A percentile compares a stretch with the other conserved stretches of the same genome.
These are phyloP conservation scores for Amphipyra tragopoginis DNA, from an alignment of 2,888 invertebrate species.

Conservation along the genomic window DNA sequence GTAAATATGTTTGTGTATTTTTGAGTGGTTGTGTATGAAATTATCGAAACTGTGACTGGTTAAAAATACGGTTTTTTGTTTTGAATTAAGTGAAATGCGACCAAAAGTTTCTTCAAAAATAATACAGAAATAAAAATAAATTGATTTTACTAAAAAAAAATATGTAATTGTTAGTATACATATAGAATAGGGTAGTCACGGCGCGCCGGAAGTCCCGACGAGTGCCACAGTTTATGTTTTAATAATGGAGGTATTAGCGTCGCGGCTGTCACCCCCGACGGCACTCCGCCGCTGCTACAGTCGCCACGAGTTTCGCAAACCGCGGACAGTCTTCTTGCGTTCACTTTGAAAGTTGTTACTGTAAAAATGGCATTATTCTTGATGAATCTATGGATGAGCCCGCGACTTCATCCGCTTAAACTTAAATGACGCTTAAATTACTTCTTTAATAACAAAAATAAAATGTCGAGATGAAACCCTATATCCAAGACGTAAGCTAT, in stretches of 20 bases:
- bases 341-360: conserved; percentile 16
- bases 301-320: conserved; percentile 44
- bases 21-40: conserved; percentile 1
- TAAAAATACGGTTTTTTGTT: neutral
- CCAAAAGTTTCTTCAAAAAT: conserved; percentile 7
- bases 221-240: conserved; percentile 75
- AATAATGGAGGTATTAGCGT: conserved; percentile 77
- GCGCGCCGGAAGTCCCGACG: conserved; percentile 36
- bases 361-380: neutral
- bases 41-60: neutral
- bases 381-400: neutral
- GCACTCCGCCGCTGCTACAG: conserved; percentile 46
- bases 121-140: neutral
- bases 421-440: neutral
- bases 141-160: neutral
- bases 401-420: too few species aligned
- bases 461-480: neutral
- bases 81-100: conserved; percentile 4
- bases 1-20: conserved; percentile 37
- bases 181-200: conserved; percentile 17
- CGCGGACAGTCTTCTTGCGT: conserved; percentile 32
- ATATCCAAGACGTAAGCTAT: neutral
- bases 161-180: conserved; percentile 6
- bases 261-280: conserved; percentile 61
- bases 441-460: neutral